Evolutionary conservation across 2,888 invertebrate genomes (phyloP).

Genomic region (Cremastinae sp.): DNA sequence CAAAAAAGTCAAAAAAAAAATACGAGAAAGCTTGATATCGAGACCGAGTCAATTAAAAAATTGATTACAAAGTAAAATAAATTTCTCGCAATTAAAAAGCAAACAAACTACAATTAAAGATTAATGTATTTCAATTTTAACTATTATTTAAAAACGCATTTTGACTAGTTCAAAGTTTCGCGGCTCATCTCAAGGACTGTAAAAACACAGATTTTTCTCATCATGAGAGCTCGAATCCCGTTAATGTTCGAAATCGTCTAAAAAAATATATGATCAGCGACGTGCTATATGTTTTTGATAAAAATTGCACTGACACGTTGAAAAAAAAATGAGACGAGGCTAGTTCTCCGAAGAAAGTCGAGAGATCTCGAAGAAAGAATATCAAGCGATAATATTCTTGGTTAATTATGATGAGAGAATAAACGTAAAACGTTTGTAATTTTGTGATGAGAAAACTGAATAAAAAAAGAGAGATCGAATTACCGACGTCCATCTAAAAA

Average conservation of each 20-base stretch:
- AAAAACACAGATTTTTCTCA: not conserved
- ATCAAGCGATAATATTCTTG: no score
- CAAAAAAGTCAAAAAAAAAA: no score
- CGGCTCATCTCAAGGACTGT: not conserved
- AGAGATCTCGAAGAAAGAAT: not conserved
- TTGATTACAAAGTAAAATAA: no score
- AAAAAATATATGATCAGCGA: constrained; percentile 34
- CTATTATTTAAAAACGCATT: no score
- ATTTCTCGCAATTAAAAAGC: no score
- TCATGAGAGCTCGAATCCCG: constrained; percentile 16
- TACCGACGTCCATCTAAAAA: constrained; percentile 23
- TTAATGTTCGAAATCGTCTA: constrained; percentile 45
- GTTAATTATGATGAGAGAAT: no score
- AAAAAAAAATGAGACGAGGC: constrained; percentile 23
- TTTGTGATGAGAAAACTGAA: no score
- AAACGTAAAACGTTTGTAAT: no score
- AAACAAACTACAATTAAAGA: no score
- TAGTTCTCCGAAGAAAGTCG: constrained; percentile 26
- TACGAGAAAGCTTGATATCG: not conserved
- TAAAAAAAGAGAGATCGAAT: constrained; percentile 5
- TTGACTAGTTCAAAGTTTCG: no score
- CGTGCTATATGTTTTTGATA: constrained; percentile 37
- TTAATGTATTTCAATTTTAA: no score
- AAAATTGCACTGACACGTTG: constrained; percentile 53
- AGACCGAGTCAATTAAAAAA: not conserved